Base-by-base conservation (phyloP, 2,888 invertebrate species). In the Pseudococcus viburni region DNA sequence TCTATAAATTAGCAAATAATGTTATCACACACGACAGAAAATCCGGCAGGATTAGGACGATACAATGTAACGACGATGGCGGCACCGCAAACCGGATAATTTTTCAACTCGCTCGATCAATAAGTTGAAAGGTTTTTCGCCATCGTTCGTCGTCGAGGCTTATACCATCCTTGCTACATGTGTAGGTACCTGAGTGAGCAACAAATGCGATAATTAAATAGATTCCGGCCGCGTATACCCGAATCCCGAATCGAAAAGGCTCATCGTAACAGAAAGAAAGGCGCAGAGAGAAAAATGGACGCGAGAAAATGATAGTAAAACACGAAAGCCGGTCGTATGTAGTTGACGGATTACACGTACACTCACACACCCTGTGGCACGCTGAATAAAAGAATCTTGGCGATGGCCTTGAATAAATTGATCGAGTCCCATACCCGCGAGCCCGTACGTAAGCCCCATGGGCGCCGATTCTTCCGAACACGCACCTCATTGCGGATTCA, bases 361-460 rank as follows among this genome's bases (percentile, higher is more conserved):
- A 59, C 59, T 3, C 22, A 64, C 22, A 64, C 64, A 64, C 22
- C 19, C 22, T 64, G 22, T 46, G 80, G 42, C 42, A 83, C 80
- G 33, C 33, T 73, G 73, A 73, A 73, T 73, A 46, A 83, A 83
- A 83, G 80, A 83, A 83, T 83, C 80, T 83, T 83, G 64, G 26
- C 80, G 59, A 33, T 64, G 85, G 48, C 85, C 85, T 85, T 85
- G 85, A 64, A 85, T 64, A 64, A 85, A 85, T 85, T 85, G 85
- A 85, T 85, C 85, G 59, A 85, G 64, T 64, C 85, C 85, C 85
- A 64, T 85, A 85, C 85, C 64, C 59, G 39, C 85, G 64, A 85
- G 51, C 59, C 80, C 73, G 19, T 73, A 73, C 51, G 64, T 59
- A 85, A 85, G 85, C 85, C 85, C 85, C 85, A 85, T 42, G 85